These are phyloP conservation scores for Gryllus bimaculatus DNA, from an alignment of 1,140 invertebrate genomes.

Conservation along the genomic window DNA sequence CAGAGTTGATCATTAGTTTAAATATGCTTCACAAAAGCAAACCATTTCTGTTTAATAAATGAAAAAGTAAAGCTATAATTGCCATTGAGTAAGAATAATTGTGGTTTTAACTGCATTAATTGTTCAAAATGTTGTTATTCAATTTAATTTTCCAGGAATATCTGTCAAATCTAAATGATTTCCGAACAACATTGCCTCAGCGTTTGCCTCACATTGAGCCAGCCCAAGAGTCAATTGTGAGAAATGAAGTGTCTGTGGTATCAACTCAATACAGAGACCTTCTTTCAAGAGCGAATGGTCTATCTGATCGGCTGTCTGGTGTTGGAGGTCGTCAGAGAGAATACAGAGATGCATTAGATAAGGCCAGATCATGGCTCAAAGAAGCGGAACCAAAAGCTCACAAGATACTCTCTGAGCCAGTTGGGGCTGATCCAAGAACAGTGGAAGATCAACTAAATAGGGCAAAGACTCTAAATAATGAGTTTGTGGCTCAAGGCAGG, in stretches of 20 bases:
- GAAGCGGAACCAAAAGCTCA: slow-evolving; percentile 69
- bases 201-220: slow-evolving; percentile 66
- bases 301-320: slow-evolving; percentile 67
- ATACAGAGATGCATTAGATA: slow-evolving; percentile 73
- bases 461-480: slow-evolving; percentile 75
- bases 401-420: slow-evolving; percentile 65
- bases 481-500: slow-evolving; percentile 74
- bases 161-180: slow-evolving; percentile 70
- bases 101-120: too few species aligned
- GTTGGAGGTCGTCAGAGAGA: slow-evolving; percentile 69
- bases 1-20: too few species aligned
- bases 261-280: slow-evolving; percentile 66
- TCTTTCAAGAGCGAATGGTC: slow-evolving; percentile 64
- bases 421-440: slow-evolving; percentile 75
- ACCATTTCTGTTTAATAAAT: too few species aligned
- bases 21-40: too few species aligned
- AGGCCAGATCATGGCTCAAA: slow-evolving; percentile 71
- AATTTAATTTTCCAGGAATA: slow-evolving; percentile 50
- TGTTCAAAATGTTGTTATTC: slow-evolving; percentile 18
- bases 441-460: slow-evolving; percentile 80
- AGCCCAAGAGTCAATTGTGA: slow-evolving; percentile 57
- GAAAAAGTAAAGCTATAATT: too few species aligned
- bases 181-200: slow-evolving; percentile 69
- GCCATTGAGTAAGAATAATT: too few species aligned
- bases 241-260: slow-evolving; percentile 58